A percentile compares a stretch with the other conserved stretches of the same genome.
Evolutionary conservation across 1,140 invertebrate species (phyloP).

Genomic region (Ephestia elutella): DNA sequence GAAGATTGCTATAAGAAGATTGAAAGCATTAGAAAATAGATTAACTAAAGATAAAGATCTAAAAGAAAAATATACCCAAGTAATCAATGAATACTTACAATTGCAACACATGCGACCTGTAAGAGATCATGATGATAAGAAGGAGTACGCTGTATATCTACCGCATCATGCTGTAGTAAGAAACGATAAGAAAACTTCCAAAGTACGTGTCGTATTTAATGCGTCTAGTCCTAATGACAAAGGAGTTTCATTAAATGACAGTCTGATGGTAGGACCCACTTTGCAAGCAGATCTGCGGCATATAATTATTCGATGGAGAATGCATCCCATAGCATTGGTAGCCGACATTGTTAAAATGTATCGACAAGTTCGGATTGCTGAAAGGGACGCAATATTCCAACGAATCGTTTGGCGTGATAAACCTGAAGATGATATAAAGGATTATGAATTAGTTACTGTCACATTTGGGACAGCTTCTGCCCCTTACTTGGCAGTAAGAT

Average conservation of each 20-base stretch:
- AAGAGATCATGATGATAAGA: conserved; percentile 10
- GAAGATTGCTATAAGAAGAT: conserved; percentile 16
- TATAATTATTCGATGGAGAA: conserved; percentile 44
- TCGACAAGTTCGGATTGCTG: conserved; percentile 26
- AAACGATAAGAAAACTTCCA: too few species aligned
- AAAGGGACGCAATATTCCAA: conserved; percentile 31
- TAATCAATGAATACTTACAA: conserved; percentile 19
- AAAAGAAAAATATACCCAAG: conserved; percentile 16
- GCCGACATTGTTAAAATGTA: conserved; percentile 56
- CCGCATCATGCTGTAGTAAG: too few species aligned
- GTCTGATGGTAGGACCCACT: neutral
- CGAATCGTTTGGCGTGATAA: conserved; percentile 32
- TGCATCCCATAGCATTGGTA: conserved; percentile 31
- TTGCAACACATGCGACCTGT: conserved; percentile 17
- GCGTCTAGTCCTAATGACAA: neutral
- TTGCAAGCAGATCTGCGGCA: conserved; percentile 28
- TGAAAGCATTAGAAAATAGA: conserved; percentile 15
- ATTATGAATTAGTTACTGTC: neutral
- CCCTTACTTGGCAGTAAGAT: conserved; percentile 15
- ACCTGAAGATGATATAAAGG: too few species aligned
- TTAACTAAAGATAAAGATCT: conserved; percentile 12
- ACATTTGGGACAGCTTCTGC: neutral
- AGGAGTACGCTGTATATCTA: conserved; percentile 24
- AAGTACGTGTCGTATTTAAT: too few species aligned
- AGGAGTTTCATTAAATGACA: conserved; percentile 26